Evolutionary conservation across 2,888 invertebrate species (phyloP).

Genomic region (Labia minor): DNA sequence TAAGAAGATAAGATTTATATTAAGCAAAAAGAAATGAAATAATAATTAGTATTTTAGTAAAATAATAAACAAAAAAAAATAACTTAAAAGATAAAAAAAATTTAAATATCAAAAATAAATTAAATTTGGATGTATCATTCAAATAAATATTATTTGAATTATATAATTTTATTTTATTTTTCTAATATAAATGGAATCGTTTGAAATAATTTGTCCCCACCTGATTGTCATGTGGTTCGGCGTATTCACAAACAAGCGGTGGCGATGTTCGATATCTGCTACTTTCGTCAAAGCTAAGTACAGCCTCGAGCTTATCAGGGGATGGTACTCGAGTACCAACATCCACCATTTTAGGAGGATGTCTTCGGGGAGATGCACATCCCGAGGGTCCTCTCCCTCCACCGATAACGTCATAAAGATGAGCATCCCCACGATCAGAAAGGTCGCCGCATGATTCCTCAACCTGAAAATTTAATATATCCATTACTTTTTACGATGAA

Average conservation of each 20-base stretch:
- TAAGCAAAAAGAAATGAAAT: no score
- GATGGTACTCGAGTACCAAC: constrained; percentile 49
- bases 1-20: no score
- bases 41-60: no score
- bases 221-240: constrained; percentile 38
- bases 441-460: constrained; percentile 25
- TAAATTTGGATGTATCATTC: no score
- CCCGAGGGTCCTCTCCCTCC: constrained; percentile 27
- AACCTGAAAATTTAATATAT: neutral
- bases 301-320: constrained; percentile 42
- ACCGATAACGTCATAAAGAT: constrained; percentile 52
- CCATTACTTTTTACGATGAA: no score
- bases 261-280: constrained; percentile 22
- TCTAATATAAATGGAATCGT: no score
- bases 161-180: no score
- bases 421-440: constrained; percentile 39
- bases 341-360: neutral
- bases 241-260: constrained; percentile 36
- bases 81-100: no score
- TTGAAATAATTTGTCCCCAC: no score
- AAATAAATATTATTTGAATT: no score
- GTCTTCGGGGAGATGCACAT: constrained; percentile 29
- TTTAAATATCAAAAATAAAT: no score
- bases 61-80: no score
- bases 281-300: constrained; percentile 15